phyloP scores from a whole-genome alignment of 2,113 vertebrate genomes.

The Gopherus evgoodei region DNA sequence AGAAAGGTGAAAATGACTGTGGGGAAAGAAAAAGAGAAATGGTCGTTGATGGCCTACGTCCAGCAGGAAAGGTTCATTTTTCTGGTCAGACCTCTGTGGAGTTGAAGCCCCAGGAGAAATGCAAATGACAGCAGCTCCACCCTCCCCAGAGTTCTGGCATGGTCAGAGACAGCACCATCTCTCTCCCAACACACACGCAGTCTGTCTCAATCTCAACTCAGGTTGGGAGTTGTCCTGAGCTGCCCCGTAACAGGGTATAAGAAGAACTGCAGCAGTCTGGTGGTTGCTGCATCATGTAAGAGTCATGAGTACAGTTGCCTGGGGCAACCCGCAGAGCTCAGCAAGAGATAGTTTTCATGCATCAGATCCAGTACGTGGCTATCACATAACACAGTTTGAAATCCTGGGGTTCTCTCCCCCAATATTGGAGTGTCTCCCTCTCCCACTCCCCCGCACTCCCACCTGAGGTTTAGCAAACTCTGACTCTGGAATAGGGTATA shows the following conservation, averaged over 20 bases:
- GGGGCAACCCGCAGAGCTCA: slow-evolving; percentile 32
- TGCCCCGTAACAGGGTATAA: not conserved
- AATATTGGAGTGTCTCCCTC: not conserved
- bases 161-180: slow-evolving; percentile 20
- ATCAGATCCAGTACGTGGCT: slow-evolving; percentile 54
- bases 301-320: slow-evolving; percentile 55
- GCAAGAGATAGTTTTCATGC: slow-evolving; percentile 39
- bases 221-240: not conserved
- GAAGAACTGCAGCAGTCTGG: slow-evolving; percentile 8
- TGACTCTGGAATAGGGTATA: slow-evolving; percentile 36
- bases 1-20: not conserved
- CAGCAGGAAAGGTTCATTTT: slow-evolving; percentile 61
- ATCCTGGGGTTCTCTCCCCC: not conserved
- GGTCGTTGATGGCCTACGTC: not conserved
- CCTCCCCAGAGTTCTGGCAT: not conserved
- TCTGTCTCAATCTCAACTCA: slow-evolving; percentile 18
- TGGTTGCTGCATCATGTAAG: not conserved
- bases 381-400: slow-evolving; percentile 65
- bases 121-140: not conserved
- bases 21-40: not conserved
- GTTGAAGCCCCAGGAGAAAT: slow-evolving; percentile 40
- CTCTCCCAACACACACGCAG: not conserved
- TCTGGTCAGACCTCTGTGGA: slow-evolving; percentile 46
- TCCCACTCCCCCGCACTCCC: not conserved
- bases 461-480: slow-evolving; percentile 61